Percentiles rank a stretch among this genome's conserved stretches.
These are phyloP conservation scores for Chlamydotis undulata DNA, from an alignment of 2,113 vertebrate genomes.

Conservation along the genomic window DNA sequence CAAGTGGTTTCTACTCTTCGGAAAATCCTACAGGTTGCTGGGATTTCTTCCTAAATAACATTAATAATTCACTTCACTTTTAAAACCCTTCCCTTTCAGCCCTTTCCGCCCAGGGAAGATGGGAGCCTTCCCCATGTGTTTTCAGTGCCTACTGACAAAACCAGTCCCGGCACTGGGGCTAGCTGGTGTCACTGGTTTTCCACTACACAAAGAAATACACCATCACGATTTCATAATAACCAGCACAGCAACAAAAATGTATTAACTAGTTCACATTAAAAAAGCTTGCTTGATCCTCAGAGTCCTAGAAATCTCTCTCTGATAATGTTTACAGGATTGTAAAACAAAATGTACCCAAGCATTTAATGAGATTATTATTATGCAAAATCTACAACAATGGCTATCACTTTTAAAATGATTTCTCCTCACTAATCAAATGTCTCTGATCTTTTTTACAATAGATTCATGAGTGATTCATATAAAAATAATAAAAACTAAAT, in stretches of 20 bases:
- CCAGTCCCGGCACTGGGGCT: neutral
- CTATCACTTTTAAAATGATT: slow-evolving; percentile 49
- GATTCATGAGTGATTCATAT: slow-evolving; percentile 69
- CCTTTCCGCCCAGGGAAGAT: neutral
- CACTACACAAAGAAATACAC: neutral
- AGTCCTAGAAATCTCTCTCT: slow-evolving; percentile 2
- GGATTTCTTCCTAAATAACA: neutral
- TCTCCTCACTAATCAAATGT: slow-evolving; percentile 68
- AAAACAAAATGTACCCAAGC: slow-evolving; percentile 70
- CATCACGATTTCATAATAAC: neutral
- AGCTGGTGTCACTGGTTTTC: neutral
- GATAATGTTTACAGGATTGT: slow-evolving; percentile 60
- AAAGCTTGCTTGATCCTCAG: neutral
- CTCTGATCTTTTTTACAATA: slow-evolving; percentile 72
- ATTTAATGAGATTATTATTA: slow-evolving; percentile 72
- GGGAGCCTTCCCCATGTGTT: neutral
- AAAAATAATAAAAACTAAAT: slow-evolving; percentile 80
- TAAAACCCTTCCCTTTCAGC: neutral
- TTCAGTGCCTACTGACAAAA: neutral
- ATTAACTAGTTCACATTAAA: neutral
- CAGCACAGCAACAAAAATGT: neutral
- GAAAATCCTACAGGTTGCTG: neutral
- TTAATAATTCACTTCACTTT: neutral
- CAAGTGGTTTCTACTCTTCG: neutral
- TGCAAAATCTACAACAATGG: slow-evolving; percentile 56